phyloP scores from a whole-genome alignment of 2,888 invertebrate genomes.

The Luperina testacea region DNA sequence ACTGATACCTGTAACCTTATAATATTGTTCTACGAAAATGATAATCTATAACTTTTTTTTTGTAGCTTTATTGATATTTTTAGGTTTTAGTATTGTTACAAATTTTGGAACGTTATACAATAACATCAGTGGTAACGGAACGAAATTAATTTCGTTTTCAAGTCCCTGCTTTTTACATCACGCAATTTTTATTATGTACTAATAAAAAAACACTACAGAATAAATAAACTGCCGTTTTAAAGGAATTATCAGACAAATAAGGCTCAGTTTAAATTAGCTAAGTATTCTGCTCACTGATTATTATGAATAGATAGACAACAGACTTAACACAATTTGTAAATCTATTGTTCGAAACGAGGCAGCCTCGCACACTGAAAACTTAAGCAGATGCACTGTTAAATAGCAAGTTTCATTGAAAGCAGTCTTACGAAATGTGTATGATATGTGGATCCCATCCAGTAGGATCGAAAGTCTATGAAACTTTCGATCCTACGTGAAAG shows the following conservation, averaged over 20 bases:
- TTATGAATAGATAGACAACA: constrained; percentile 38
- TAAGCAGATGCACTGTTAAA: neutral
- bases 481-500: too few species aligned
- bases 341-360: constrained; percentile 16
- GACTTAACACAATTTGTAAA: constrained; percentile 28
- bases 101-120: too few species aligned
- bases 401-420: neutral
- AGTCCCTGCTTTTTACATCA: constrained; percentile 15
- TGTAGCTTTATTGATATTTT: too few species aligned
- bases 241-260: constrained; percentile 42
- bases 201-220: neutral
- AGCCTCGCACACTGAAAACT: constrained; percentile 9
- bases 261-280: constrained; percentile 59
- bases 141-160: too few species aligned
- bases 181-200: neutral
- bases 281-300: constrained; percentile 56
- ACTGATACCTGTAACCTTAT: too few species aligned
- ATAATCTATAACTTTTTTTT: too few species aligned
- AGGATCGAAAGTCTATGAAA: neutral
- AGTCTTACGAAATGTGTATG: neutral
- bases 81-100: too few species aligned
- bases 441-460: neutral
- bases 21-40: too few species aligned
- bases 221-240: constrained; percentile 45
- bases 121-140: too few species aligned